A percentile compares a stretch with the other conserved stretches of the same genome.
These are phyloP conservation scores for Callinectes sapidus DNA, from an alignment of 2,888 invertebrate genomes.

Conservation along the genomic window DNA sequence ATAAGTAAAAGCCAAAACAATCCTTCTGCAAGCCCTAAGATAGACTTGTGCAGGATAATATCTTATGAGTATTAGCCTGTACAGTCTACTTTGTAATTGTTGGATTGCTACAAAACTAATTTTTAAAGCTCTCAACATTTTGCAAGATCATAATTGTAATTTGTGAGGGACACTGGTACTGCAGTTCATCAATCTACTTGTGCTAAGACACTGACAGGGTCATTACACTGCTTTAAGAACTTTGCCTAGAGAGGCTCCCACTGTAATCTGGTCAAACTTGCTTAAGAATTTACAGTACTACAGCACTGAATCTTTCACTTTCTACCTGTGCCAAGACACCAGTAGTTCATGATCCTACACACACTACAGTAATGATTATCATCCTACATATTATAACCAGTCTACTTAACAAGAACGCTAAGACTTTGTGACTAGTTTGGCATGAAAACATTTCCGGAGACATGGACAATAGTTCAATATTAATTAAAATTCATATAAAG, in stretches of 20 bases:
- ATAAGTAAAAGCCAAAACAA: not conserved
- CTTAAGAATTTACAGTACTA: constrained; percentile 31
- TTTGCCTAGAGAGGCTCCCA: constrained; percentile 7
- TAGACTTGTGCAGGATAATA: not conserved
- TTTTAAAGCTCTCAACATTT: constrained; percentile 29
- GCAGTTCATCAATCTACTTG: constrained; percentile 40
- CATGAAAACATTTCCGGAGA: constrained; percentile 48
- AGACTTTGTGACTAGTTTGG: constrained; percentile 49
- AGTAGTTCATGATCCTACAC: constrained; percentile 49
- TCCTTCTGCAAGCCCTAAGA: constrained; percentile 14
- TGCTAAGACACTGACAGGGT: constrained; percentile 40
- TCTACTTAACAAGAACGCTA: constrained; percentile 56
- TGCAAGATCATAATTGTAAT: constrained; percentile 41
- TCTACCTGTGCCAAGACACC: constrained; percentile 30
- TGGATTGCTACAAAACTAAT: constrained; percentile 32
- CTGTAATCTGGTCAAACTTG: constrained; percentile 9
- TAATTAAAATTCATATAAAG: not conserved
- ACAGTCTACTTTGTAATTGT: constrained; percentile 4
- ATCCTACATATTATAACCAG: constrained; percentile 28
- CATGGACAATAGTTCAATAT: constrained; percentile 10
- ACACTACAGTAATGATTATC: constrained; percentile 33
- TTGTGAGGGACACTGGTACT: constrained; percentile 45
- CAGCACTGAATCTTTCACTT: constrained; percentile 42
- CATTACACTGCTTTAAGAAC: constrained; percentile 26
- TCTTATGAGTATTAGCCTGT: not conserved